phyloP scores from a whole-genome alignment of 2,113 vertebrate species.

The Galeopterus variegatus region DNA sequence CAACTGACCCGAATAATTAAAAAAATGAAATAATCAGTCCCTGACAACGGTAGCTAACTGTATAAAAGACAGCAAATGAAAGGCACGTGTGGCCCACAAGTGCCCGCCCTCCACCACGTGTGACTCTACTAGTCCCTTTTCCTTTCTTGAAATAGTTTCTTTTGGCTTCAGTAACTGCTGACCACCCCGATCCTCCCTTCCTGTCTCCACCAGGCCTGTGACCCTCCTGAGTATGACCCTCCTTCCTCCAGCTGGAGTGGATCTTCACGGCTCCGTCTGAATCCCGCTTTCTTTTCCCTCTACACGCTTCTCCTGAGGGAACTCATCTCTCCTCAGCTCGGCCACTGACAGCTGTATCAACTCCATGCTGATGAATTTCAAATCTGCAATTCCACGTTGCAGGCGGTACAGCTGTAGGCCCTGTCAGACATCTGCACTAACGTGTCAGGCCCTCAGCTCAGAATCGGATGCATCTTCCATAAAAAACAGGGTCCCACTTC shows the following conservation, averaged over 20 bases:
- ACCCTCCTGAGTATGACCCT: background rate
- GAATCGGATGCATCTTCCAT: background rate
- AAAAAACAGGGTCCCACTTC: background rate
- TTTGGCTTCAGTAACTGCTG: background rate
- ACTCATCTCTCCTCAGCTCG: background rate
- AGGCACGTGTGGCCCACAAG: background rate
- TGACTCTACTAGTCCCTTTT: background rate
- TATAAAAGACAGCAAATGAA: constrained; percentile 30
- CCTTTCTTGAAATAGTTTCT: background rate
- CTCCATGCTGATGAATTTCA: background rate
- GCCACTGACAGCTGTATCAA: background rate
- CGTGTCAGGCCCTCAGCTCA: background rate
- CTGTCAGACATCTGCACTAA: background rate
- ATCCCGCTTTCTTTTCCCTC: background rate
- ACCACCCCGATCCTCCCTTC: background rate
- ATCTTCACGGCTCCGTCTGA: background rate
- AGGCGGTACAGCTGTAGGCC: background rate
- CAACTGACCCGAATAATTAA: background rate
- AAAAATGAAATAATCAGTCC: background rate
- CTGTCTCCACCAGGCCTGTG: background rate
- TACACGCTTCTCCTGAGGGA: background rate
- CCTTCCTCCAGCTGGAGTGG: background rate
- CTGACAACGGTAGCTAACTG: background rate
- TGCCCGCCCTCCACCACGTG: background rate
- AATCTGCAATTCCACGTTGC: background rate